Base-by-base conservation (phyloP, 2,113 vertebrate genomes). In the Thunnus maccoyii region DNA sequence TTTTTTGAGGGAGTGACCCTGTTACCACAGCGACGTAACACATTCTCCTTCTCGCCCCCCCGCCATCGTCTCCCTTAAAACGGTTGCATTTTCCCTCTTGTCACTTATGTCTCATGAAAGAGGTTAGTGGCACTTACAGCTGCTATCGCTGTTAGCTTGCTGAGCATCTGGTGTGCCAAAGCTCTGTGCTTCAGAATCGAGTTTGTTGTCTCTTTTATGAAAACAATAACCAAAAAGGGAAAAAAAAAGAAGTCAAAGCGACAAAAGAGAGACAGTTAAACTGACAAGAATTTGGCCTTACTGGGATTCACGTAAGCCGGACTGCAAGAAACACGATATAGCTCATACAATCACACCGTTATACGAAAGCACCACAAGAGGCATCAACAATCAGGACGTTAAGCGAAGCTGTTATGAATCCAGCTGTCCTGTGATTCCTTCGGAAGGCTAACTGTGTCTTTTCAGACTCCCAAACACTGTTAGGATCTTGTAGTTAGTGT, bases 121-220 rank as follows among this genome's bases (percentile, higher is more conserved):
- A 84, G 80, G 47, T 80, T 69, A 56, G 70, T 30, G 76, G 57
- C 55, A 48, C 82, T 22, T 1, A 41, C 77, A 60, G 71, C 65
- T 69, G 79, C 76, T 66, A 15, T 52, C 20, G 1, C 55, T 58
- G 57, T 78, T 58, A 61, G 5, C 81, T 22, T 62, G 76, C 56
- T 63, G 76, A 86, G 77, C 81, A 65, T 82, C 78, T 84, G 85
- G 75, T 78, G 80, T 92, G 87, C 86, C 83, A 89, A 88, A 89
- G 62, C 60, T 70, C 50, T 56, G 50, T 50, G 76, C 76, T 74
- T 81, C 69, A 63, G 50, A 80, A 77, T 80, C 82, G 63, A 6
- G 11, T 72, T 78, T 68, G 62, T 58, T 46, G 15, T 82, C 51
- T 76, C 27, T 72, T 47, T 44, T 41, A 16, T 8, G 63, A 77